Percentiles rank a stretch among this genome's conserved stretches.
Conservation (phyloP, 2,888 invertebrate species). For the Tolmerus cingulatus region DNA sequence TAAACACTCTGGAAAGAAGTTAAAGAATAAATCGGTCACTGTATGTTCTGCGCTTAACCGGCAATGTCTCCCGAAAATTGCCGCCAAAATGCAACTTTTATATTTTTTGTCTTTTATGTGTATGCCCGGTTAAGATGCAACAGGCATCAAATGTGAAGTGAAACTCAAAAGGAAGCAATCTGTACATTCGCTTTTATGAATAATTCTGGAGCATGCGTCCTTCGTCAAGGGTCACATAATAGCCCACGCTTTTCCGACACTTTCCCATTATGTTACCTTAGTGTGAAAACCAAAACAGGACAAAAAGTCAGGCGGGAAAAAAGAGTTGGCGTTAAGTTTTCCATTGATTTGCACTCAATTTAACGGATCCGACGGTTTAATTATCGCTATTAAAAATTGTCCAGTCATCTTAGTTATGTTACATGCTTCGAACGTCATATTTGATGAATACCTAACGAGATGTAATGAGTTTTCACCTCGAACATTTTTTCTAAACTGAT, state of each 20-base stretch:
- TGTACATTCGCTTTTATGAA: constrained; percentile 28
- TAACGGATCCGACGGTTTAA: constrained; percentile 18
- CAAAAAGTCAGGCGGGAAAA: not conserved
- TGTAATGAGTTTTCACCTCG: not conserved
- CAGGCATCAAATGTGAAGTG: constrained; percentile 31
- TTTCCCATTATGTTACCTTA: not conserved
- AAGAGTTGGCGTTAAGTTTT: constrained; percentile 17
- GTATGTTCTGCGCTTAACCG: not conserved
- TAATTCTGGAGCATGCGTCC: constrained; percentile 28
- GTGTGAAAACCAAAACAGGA: not conserved
- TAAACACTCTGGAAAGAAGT: not conserved
- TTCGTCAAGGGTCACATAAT: not conserved
- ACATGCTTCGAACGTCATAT: not conserved
- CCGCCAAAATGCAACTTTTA: constrained; percentile 23
- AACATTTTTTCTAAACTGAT: not conserved
- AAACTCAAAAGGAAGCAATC: constrained; percentile 20
- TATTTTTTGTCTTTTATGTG: not conserved
- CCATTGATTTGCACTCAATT: constrained; percentile 41
- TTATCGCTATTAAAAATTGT: constrained; percentile 29
- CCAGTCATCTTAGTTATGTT: constrained; percentile 4
- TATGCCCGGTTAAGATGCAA: constrained; percentile 30
- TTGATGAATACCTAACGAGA: constrained; percentile 12
- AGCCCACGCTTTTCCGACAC: constrained; percentile 27
- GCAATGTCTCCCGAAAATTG: not conserved
- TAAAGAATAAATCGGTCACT: not conserved